Evolutionary conservation across 2,113 vertebrate species (phyloP), one percentile per base, ranked within the genome.

Genomic region (Ploceus nigricollis): DNA sequence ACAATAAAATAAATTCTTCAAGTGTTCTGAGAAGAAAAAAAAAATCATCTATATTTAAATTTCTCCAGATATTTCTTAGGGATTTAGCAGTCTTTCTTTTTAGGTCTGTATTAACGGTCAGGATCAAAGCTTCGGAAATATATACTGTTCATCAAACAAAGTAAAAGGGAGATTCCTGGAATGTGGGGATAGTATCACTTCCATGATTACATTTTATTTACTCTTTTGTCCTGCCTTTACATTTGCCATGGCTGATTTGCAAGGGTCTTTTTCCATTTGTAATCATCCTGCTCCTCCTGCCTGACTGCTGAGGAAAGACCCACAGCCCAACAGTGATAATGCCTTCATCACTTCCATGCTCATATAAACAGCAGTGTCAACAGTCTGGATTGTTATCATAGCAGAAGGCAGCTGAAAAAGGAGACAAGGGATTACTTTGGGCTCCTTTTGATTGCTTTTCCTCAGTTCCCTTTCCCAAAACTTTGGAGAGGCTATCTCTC

Each of bases 261-360:
- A 94, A 97, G 86, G 87, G 87, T 91, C 64, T 83, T 94, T 92
- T 83, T 78, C 85, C 57, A 93, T 96, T 97, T 95, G 87, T 95
- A 96, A 88, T 95, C 93, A 94, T 93, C 97, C 96, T 98, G 97
- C 95, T 97, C 95, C 97, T 98, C 95, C 97, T 98, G 97, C 95
- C 97, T 98, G 97, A 98, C 96, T 98, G 90, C 94, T 85, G 95
- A 77, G 96, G 96, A 97, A 97, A 97, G 93, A 93, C 97, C 97
- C 96, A 97, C 88, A 94, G 94, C 88, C 92, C 89, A 79, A 80
- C 77, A 86, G 65, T 87, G 96, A 96, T 94, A 96, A 96, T 83
- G 86, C 88, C 93, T 95, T 97, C 96, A 96, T 89, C 91, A 64
- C 79, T 96, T 95, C 92, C 96, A 68, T 24, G 72, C 93, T 97